Evolutionary conservation across 2,113 vertebrate species (phyloP).

Genomic region (Corythornis vintsioides): DNA sequence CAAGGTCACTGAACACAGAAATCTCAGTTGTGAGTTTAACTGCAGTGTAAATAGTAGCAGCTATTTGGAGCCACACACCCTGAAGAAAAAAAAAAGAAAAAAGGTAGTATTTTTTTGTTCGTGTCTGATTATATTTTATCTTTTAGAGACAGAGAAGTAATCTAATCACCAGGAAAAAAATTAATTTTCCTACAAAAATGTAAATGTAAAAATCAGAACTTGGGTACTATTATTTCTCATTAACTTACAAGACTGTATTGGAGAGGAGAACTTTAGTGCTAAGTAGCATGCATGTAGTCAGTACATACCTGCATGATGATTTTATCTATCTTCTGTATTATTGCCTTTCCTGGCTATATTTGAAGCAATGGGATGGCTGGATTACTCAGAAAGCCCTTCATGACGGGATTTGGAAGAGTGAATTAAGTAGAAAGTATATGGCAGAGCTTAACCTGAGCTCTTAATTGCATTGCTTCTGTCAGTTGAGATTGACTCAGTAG

Average conservation of each 20-base stretch:
- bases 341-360: neutral
- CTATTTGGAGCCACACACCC: neutral
- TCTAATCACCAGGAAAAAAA: neutral
- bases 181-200: neutral
- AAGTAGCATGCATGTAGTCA: neutral
- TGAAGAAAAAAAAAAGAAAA: neutral
- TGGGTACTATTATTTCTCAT: neutral
- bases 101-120: neutral
- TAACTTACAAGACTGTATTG: rapidly evolving
- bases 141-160: neutral
- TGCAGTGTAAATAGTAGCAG: neutral
- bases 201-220: too few species aligned
- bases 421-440: conserved; percentile 49
- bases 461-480: conserved; percentile 34
- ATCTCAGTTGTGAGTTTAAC: neutral
- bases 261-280: neutral
- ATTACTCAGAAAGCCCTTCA: neutral
- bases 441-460: conserved; percentile 28
- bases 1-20: neutral
- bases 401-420: conserved; percentile 17
- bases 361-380: neutral
- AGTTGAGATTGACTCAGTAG: neutral
- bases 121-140: neutral
- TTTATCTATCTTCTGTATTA: neutral
- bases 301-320: rapidly evolving